These are phyloP conservation scores for Vulpes vulpes DNA, from an alignment of 2,113 vertebrate genomes.

Conservation along the genomic window DNA sequence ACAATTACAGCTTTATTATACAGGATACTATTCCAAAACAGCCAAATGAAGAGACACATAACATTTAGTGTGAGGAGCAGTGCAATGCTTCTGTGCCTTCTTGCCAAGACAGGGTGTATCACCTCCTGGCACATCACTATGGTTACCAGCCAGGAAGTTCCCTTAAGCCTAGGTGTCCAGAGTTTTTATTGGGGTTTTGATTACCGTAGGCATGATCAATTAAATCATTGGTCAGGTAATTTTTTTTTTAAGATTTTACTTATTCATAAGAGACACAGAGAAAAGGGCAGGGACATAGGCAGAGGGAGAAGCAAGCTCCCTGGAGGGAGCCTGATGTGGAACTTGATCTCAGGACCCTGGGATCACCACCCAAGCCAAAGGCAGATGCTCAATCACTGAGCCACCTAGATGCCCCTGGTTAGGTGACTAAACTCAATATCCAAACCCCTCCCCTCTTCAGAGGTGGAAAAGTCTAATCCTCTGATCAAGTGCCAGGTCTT, in stretches of 20 bases:
- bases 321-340: no score
- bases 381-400: no score
- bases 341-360: no score
- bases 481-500: background rate
- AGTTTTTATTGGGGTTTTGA: background rate
- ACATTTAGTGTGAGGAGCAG: background rate
- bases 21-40: background rate
- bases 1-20: background rate
- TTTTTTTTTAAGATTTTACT: no score
- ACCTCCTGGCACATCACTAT: background rate
- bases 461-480: background rate
- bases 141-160: background rate
- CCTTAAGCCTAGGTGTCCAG: background rate
- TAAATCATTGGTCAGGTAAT: background rate
- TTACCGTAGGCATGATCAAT: background rate
- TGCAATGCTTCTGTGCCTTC: background rate
- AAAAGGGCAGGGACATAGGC: no score
- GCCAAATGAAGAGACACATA: background rate
- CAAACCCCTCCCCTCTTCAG: background rate
- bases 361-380: no score
- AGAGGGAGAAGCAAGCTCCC: no score
- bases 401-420: background rate
- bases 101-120: background rate
- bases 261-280: no score
- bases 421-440: background rate